Conservation (phyloP, 2,797 vertebrate species). For the Ctenopoma kingsleyae region DNA sequence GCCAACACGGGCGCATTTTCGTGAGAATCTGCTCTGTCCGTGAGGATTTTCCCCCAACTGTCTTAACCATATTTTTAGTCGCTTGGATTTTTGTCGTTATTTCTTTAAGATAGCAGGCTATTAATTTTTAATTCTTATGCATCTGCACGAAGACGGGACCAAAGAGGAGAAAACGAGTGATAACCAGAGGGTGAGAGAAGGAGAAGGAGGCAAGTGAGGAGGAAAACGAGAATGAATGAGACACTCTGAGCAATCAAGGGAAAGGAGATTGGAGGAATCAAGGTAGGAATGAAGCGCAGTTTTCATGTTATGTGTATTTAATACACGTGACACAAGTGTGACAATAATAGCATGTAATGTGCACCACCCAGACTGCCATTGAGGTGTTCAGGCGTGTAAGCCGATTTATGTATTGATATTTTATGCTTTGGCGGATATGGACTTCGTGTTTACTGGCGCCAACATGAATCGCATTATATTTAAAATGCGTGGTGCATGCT, state of each 20-base stretch:
- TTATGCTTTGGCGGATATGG: conserved; percentile 60
- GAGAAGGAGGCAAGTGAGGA: conserved; percentile 72
- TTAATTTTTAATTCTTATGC: conserved; percentile 87
- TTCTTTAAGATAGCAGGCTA: conserved; percentile 75
- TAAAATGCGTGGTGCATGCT: conserved; percentile 54
- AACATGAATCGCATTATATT: conserved; percentile 53
- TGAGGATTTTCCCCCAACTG: conserved; percentile 66
- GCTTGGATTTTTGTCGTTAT: conserved; percentile 60
- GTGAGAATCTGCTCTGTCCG: conserved; percentile 64
- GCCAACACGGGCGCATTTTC: conserved; percentile 72
- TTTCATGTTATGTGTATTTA: conserved; percentile 46
- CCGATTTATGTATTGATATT: conserved; percentile 72
- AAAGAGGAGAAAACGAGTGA: conserved; percentile 77
- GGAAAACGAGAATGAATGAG: conserved; percentile 83
- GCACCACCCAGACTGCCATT: conserved; percentile 37
- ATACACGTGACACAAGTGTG: conserved; percentile 42
- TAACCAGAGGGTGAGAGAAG: conserved; percentile 71
- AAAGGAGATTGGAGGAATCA: conserved; percentile 80
- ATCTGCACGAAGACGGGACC: conserved; percentile 84
- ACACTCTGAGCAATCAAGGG: conserved; percentile 78
- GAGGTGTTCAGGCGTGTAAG: conserved; percentile 61
- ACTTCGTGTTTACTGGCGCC: conserved; percentile 66
- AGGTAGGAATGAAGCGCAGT: conserved; percentile 79
- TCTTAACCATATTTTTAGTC: conserved; percentile 42
- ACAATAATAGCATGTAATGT: conserved; percentile 46